A percentile compares a stretch with the other conserved stretches of the same genome.
phyloP scores from a whole-genome alignment of 1,140 invertebrate genomes.

The Diachasmimorpha longicaudata region DNA sequence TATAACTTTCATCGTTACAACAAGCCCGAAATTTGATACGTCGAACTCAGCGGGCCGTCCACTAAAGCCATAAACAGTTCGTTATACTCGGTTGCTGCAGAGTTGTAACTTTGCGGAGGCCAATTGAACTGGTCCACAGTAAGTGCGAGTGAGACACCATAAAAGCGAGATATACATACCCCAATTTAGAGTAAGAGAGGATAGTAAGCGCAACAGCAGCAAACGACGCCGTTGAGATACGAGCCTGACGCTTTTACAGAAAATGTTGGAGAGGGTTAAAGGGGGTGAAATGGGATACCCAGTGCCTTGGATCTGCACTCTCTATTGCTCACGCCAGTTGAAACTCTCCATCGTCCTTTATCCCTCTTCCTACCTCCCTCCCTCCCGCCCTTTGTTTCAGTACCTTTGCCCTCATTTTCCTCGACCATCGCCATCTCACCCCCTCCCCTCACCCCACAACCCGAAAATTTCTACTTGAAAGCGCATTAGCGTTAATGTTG shows the following conservation, averaged over 20 bases:
- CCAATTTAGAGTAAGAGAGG: neutral
- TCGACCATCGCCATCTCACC: neutral
- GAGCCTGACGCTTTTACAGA: constrained; percentile 9
- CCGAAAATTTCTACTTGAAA: constrained; percentile 23
- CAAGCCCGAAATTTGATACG: constrained; percentile 22
- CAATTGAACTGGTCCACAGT: neutral
- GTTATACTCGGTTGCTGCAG: constrained; percentile 22
- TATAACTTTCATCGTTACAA: constrained; percentile 16
- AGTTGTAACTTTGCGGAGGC: constrained; percentile 29
- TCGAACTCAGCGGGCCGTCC: constrained; percentile 16
- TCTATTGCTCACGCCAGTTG: neutral
- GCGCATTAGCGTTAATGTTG: constrained; percentile 19
- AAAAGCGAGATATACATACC: neutral
- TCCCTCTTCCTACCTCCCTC: neutral
- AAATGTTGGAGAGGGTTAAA: neutral
- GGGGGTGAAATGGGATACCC: neutral
- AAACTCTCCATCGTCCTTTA: neutral
- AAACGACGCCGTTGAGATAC: constrained; percentile 18
- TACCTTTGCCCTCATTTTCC: constrained; percentile 12
- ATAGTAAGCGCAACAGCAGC: constrained; percentile 4
- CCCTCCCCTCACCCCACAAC: neutral
- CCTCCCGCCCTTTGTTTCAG: neutral
- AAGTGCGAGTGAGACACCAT: neutral
- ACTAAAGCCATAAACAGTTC: constrained; percentile 28
- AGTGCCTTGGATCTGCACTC: neutral